Base-by-base conservation (phyloP, 2,888 invertebrate species). In the Microlaimidae sp. region DNA sequence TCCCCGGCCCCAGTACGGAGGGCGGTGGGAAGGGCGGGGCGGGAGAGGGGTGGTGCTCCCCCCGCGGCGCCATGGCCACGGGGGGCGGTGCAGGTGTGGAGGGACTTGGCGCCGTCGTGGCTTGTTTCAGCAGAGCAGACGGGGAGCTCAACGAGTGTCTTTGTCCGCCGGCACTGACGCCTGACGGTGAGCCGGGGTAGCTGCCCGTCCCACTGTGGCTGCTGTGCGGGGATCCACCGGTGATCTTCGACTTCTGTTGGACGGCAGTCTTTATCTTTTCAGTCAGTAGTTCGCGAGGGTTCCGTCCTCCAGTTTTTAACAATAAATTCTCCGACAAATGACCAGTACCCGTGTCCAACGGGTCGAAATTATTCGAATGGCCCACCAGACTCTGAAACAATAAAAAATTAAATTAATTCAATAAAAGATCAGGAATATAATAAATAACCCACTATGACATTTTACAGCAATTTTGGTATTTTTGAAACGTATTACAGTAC, bases 241-340 rank as follows among this genome's bases (percentile, higher is more conserved):
- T 2, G 21, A n/a, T 43, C 43, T 43, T 5, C 43, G 10, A 5
- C 28, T n/a, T 17, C 4, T 19, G 17, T 13, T 2, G 3, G 13
- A 10, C n/a, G 28, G 51, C 51, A 40, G 4, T 38, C 41, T 41
- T 29, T n/a, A 53, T 28, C 23, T 26, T 26, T 17, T 53, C 53
- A 23, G 53, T 41, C 41, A 53, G 38, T 17, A 48, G 17, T 1
- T 53, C 48, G 2, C 53, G 38, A 1, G 53, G 53, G 25, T 53
- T 53, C 27, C 42, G 2, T 2, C 53, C 53, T 26, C 48, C 48
- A 7, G 53, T 53, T 38, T 53, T 53, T 7, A 2, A 21, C 10
- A 17, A 41, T 25, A 53, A n/a, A 25, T 47, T 47, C 17, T 3
- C 4, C 17, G 53, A 53, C 26, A 40, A 23, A 29, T 41, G 46